phyloP scores from a whole-genome alignment of 1,140 invertebrate genomes.

The Pinna nobilis region DNA sequence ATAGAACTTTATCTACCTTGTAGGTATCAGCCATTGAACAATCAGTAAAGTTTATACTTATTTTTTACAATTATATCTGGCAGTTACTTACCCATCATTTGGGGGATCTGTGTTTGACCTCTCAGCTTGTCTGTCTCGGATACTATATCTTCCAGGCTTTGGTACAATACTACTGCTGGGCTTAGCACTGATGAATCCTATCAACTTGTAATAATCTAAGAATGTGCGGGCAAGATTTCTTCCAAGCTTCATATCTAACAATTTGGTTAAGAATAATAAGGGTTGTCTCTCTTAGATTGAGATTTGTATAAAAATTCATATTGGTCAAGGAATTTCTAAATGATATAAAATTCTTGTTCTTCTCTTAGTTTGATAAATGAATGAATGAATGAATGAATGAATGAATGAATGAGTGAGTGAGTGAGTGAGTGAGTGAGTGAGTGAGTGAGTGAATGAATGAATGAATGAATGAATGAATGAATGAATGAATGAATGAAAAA shows the following conservation, averaged over 20 bases:
- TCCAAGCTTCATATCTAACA: constrained; percentile 81
- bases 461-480: too few relatives aligned
- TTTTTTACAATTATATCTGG: not conserved
- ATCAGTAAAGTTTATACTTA: not conserved
- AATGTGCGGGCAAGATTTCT: constrained; percentile 85
- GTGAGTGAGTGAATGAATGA: too few relatives aligned
- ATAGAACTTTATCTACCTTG: not conserved
- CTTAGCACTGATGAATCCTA: constrained; percentile 79
- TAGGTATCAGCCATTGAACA: not conserved
- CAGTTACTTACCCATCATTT: constrained; percentile 13
- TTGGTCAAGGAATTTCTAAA: too few relatives aligned
- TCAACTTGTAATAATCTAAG: constrained; percentile 87
- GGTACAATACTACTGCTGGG: constrained; percentile 69
- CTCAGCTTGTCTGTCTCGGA: constrained; percentile 49
- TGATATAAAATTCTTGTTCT: too few relatives aligned
- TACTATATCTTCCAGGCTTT: constrained; percentile 53
- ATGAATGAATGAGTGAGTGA: too few relatives aligned
- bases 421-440: too few relatives aligned
- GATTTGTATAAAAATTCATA: too few relatives aligned
- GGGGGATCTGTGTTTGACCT: constrained; percentile 46
- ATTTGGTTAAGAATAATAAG: constrained; percentile 20
- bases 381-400: too few relatives aligned
- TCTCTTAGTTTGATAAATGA: too few relatives aligned
- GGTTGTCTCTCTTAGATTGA: constrained; percentile 11
- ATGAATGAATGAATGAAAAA: too few relatives aligned